Evolutionary conservation across 2,888 invertebrate species (phyloP), one percentile per base, ranked within the genome.

Genomic region (Mesoligia furuncula): DNA sequence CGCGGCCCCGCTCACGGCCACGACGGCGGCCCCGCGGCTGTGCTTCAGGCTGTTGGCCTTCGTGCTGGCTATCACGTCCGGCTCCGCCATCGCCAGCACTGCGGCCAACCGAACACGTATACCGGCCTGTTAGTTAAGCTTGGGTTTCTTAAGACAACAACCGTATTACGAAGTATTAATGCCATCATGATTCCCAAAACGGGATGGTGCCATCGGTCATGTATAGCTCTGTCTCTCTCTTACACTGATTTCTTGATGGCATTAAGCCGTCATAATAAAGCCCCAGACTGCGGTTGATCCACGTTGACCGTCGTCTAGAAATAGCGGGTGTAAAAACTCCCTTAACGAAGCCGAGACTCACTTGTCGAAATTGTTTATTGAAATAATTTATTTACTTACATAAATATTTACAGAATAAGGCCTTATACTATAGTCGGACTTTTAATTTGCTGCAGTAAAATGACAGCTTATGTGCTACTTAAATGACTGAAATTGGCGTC

Each of bases 31-130:
- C 98, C 98, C 87, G 69, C 94, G 92, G 75, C 75, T 85, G 81
- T 93, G 93, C 92, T 96, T 95, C 85, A 96, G 88, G 83, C 96
- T 94, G 94, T 96, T 95, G 77, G 98, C 96, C 92, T 99, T 99
- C 84, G 99, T 98, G 95, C 99, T 99, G 79, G 99, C 98, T 89
- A 99, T 99, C 90, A 99, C 98, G 95, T 99, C 99, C 4, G 99
- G 99, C 94, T 99, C 99, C 92, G 98, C 98, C 93, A 98, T 96
- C 69, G 97, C 96, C 80, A 97, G 90, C 87, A 95, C 95, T 94
- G 92, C 67, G 45, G 71, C 17, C 70, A 69, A 74, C 73, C 59
- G 69, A 76, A 70, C 36, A 57, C 64, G 39, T 45, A 27, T n/a
- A 59, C 17, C 7, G 20, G 20, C 59, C 45, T 67, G 68, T 1